Evolutionary conservation across 2,797 vertebrate species (phyloP).

Genomic region (Furcifer pardalis): DNA sequence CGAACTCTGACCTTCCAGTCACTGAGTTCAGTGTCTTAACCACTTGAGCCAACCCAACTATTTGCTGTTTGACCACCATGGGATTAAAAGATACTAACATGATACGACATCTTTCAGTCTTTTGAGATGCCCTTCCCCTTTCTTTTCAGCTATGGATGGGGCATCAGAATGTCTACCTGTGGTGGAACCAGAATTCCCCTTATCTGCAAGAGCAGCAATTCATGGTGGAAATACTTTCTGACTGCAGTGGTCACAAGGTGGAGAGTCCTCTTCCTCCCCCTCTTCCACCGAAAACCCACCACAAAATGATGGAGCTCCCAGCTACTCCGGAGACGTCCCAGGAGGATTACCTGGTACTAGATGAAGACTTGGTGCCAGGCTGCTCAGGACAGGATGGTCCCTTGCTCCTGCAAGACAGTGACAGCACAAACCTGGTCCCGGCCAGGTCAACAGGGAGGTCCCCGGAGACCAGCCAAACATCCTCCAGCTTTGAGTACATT

Average conservation of each 20-base stretch:
- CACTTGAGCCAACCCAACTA: too few relatives aligned
- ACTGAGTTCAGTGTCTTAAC: too few relatives aligned
- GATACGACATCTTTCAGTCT: too few relatives aligned
- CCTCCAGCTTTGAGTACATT: slow-evolving; percentile 74
- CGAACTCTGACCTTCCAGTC: too few relatives aligned
- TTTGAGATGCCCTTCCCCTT: background rate
- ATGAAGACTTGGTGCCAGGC: slow-evolving; percentile 62
- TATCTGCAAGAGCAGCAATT: slow-evolving; percentile 77
- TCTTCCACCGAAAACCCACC: slow-evolving; percentile 12
- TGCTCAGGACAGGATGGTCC: background rate
- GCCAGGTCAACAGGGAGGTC: background rate
- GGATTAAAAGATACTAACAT: background rate
- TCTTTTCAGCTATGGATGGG: slow-evolving; percentile 83
- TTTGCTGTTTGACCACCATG: too few relatives aligned
- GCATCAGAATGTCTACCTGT: slow-evolving; percentile 76
- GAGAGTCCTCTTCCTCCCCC: slow-evolving; percentile 7
- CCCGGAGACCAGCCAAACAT: slow-evolving; percentile 72
- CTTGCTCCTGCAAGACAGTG: background rate
- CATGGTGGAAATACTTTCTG: slow-evolving; percentile 85
- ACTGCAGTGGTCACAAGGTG: slow-evolving; percentile 61
- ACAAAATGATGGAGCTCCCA: background rate
- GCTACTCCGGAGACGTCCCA: slow-evolving; percentile 6
- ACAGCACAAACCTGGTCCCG: background rate
- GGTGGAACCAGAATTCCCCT: slow-evolving; percentile 74
- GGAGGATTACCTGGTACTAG: slow-evolving; percentile 68